Evolutionary conservation across 2,797 vertebrate species (phyloP).

Genomic region (Hafferia zeledoni): DNA sequence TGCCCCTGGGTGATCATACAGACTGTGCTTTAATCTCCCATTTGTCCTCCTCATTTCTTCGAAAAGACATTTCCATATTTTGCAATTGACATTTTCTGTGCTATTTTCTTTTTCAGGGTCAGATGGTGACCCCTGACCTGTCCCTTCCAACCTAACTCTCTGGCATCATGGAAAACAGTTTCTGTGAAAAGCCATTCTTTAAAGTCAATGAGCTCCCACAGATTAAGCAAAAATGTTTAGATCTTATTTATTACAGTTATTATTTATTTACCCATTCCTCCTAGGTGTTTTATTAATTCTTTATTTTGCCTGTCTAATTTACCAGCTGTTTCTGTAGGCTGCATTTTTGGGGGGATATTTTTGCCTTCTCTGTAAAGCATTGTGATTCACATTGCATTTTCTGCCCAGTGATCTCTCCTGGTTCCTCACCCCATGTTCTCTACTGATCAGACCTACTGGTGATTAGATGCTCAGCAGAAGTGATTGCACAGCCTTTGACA

Average conservation of each 20-base stretch:
- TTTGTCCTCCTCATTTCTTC: neutral
- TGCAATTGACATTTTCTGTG: neutral
- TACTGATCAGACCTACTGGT: conserved; percentile 38
- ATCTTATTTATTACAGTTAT: neutral
- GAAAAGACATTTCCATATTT: neutral
- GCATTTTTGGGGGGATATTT: neutral
- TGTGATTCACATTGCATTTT: neutral
- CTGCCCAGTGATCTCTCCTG: conserved; percentile 7
- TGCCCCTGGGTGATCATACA: neutral
- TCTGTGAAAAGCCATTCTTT: neutral
- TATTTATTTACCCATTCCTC: neutral
- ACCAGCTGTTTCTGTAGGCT: neutral
- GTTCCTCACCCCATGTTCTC: conserved; percentile 7
- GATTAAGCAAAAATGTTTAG: neutral
- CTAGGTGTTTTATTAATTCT: neutral
- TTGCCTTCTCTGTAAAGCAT: neutral
- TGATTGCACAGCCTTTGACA: conserved; percentile 38
- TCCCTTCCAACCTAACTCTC: neutral
- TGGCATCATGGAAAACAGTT: neutral
- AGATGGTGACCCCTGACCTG: neutral
- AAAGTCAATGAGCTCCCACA: neutral
- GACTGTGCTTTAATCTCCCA: neutral
- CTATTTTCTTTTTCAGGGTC: neutral
- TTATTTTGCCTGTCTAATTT: neutral
- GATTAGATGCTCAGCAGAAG: conserved; percentile 30